Evolutionary conservation across 1,140 invertebrate genomes (phyloP), one percentile per base, ranked within the genome.

Genomic region (Condylostylus longicornis): DNA sequence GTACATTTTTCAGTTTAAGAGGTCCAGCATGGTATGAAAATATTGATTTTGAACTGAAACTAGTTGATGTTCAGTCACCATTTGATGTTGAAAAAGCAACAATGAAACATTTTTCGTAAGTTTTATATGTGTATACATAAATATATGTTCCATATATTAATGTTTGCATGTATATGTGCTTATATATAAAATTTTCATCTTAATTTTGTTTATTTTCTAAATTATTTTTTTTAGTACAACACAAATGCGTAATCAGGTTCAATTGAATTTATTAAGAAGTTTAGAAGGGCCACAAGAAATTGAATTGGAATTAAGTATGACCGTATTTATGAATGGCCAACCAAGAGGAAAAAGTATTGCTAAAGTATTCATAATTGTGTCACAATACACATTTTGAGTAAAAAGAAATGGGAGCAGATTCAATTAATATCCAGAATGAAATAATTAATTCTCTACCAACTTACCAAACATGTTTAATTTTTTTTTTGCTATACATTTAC

Each of bases 241-340:
- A 31, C 70, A 69, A 41, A 58, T 54, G 1, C 61, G 64, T 0
- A 73, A 79, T 37, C 73, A 85, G 53, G 85, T 78, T 0, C 69
- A 80, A 17, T 64, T 93, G 12, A 69, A 77, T 4, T 51, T 95
- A 21, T 70, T 77, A 0, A 68, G 69, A 44, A 65, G 74, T 1
- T 69, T 94, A 3, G 62, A 72, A 30, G 89, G 88, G 1, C 87
- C 89, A 0, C 87, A 94, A 61, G 87, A 90, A 48, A 77, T 94
- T 29, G 79, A 90, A 41, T 54, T 95, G 5, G 75, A 88, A 43
- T 63, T 95, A 10, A 74, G 69, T 30, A 91, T 94, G 87, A 79
- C 85, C 45, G 70, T 93, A 4, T 86, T 78, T 54, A 64, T 65
- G 28, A 68, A 73, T 35, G 69, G 72, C 1, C 61, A 66, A 22